These are phyloP conservation scores for Brienomyrus longianalis DNA, from an alignment of 2,113 vertebrate species.

Conservation along the genomic window DNA sequence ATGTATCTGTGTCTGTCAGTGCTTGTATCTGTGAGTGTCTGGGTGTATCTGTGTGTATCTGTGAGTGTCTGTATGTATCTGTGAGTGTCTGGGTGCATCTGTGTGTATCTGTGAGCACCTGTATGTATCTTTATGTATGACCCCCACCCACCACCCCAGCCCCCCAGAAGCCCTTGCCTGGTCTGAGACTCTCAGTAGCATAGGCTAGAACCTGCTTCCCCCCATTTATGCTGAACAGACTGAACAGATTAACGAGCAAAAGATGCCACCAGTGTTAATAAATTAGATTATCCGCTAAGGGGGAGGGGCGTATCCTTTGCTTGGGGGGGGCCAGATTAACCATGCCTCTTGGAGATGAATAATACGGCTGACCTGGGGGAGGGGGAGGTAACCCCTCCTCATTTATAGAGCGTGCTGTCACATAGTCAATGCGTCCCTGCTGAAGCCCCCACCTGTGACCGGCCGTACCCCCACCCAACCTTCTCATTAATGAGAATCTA, in stretches of 20 bases:
- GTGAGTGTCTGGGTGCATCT: background rate
- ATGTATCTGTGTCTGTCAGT: too few species aligned
- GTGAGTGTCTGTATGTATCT: background rate
- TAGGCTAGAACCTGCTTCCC: background rate
- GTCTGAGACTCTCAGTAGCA: background rate
- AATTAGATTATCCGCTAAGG: conserved; percentile 43
- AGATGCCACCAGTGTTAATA: conserved; percentile 40
- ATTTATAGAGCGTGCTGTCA: conserved; percentile 49
- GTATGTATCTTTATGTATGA: background rate
- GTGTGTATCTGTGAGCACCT: background rate
- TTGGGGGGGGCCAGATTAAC: conserved; percentile 42
- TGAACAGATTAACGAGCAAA: conserved; percentile 29
- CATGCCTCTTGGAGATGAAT: conserved; percentile 39
- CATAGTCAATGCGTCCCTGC: conserved; percentile 52
- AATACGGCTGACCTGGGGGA: conserved; percentile 18
- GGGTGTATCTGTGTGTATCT: too few species aligned
- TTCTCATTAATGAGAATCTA: conserved; percentile 26
- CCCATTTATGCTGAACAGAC: conserved; percentile 8
- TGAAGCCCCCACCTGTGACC: conserved; percentile 27
- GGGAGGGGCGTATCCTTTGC: background rate
- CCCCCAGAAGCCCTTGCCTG: background rate
- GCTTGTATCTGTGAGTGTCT: background rate
- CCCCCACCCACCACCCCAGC: too few species aligned
- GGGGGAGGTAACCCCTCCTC: conserved; percentile 26
- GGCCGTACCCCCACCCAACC: conserved; percentile 2